Base-by-base conservation (phyloP, 2,113 vertebrate species). In the Tricholaema leucomelas region DNA sequence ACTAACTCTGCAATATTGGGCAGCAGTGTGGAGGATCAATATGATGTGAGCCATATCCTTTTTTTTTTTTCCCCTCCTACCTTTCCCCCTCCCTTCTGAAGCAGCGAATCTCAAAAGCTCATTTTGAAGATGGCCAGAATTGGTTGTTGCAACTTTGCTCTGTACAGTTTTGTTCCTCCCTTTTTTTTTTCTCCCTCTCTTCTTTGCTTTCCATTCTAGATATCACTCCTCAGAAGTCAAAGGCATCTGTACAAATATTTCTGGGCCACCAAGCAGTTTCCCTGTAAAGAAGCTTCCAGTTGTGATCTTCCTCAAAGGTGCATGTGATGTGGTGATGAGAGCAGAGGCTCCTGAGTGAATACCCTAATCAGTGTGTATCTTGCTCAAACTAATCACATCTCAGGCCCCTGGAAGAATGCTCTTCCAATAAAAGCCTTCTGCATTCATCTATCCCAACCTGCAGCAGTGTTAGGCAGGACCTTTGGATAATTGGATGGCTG, bases 401-500 rank as follows among this genome's bases (percentile, higher is more conserved):
- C 91, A 94, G 92, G 77, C 52, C 85, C 87, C 87, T 64, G 75
- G 67, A 95, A 96, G 88, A 71, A 64, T 2, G 2, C 56, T 87
- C 56, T 77, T 92, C 83, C 87, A 77, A 95, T 89, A 48, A 91
- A 96, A 30, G 69, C 89, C n/a, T 80, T 69, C 25, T 87, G 84
- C 64, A 84, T 80, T 80, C 71, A 72, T 46, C 71, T 2, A 94
- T 7, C 81, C 87, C 87, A 91, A 93, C 75, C 87, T 67, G 89
- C 56, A 95, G 89, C 79, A 65, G 94, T 3, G 67, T 38, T 66
- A 95, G 67, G 81, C 87, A 95, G 93, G 93, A 93, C 92, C 95
- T 96, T 93, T 94, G 92, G 91, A 94, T 96, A 96, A 95, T 95
- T 96, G 91, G 79, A 96, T 96, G 85, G 73, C 82, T 93, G 91